phyloP scores from a whole-genome alignment of 2,888 invertebrate genomes.

The Apamea crenata region DNA sequence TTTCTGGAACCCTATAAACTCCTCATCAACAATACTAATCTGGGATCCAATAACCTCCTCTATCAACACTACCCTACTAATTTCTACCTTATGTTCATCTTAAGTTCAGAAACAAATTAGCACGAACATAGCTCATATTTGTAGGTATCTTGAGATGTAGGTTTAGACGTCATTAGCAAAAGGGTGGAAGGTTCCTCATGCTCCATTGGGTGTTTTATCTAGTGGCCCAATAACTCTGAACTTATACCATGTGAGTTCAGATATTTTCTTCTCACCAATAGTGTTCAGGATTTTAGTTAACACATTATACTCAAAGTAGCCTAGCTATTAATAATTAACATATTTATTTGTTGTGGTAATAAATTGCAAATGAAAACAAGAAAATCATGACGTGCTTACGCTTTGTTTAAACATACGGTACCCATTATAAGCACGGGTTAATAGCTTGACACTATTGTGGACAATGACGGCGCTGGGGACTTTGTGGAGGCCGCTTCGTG shows the following conservation, averaged over 20 bases:
- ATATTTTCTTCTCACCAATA: too few relatives aligned
- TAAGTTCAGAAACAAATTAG: background rate
- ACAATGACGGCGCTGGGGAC: constrained; percentile 29
- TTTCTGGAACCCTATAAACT: background rate
- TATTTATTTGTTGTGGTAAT: constrained; percentile 44
- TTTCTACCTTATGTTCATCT: background rate
- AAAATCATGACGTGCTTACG: constrained; percentile 11
- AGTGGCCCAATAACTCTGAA: too few relatives aligned
- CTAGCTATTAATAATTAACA: constrained; percentile 17
- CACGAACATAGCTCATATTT: background rate
- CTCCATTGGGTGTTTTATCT: background rate
- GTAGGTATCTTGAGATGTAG: too few relatives aligned
- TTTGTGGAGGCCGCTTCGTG: constrained; percentile 43
- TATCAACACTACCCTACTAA: background rate
- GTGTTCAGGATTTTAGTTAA: too few relatives aligned
- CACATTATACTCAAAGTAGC: background rate
- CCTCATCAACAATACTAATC: background rate
- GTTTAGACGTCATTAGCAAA: too few relatives aligned
- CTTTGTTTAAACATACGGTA: constrained; percentile 41
- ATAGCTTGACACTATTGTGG: constrained; percentile 33
- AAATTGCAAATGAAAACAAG: constrained; percentile 34
- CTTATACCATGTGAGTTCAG: too few relatives aligned
- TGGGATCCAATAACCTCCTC: too few relatives aligned
- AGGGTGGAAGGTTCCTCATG: background rate
- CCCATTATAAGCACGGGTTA: constrained; percentile 5